Conservation (phyloP, 1,140 invertebrate genomes). For the Arctopsyche grandis region DNA sequence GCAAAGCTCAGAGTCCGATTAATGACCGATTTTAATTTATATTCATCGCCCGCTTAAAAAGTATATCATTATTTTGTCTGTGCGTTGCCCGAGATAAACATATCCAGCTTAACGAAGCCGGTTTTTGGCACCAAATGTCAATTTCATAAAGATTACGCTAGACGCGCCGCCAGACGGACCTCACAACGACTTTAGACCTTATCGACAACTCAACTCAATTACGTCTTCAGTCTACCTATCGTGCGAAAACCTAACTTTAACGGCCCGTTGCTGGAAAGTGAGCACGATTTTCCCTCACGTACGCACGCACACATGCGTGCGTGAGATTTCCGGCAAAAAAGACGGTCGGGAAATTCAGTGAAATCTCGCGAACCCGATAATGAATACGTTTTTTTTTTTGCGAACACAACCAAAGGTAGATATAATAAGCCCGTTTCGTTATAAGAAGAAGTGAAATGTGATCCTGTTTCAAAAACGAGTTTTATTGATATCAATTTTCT, state of each 20-base stretch:
- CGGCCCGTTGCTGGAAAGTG: no score
- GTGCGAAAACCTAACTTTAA: not conserved
- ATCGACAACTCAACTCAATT: not conserved
- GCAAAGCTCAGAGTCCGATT: not conserved
- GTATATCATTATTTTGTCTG: constrained; percentile 27
- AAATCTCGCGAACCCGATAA: not conserved
- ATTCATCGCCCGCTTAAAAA: constrained; percentile 16
- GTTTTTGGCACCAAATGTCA: constrained; percentile 36
- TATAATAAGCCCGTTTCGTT: constrained; percentile 6
- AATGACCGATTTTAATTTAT: constrained; percentile 22
- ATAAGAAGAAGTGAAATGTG: constrained; percentile 19
- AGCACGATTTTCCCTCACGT: no score
- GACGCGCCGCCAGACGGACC: constrained; percentile 1
- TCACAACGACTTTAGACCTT: not conserved
- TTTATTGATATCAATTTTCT: constrained; percentile 29
- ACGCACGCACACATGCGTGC: no score
- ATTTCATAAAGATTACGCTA: constrained; percentile 36
- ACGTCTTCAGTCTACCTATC: not conserved
- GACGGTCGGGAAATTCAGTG: not conserved
- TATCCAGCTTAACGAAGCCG: constrained; percentile 29
- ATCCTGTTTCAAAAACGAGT: constrained; percentile 25
- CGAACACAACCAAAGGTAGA: not conserved
- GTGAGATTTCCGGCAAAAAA: no score
- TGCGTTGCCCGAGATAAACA: constrained; percentile 12
- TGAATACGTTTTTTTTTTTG: no score